Evolutionary conservation across 2,888 invertebrate genomes (phyloP).

Genomic region (Catocala nupta): DNA sequence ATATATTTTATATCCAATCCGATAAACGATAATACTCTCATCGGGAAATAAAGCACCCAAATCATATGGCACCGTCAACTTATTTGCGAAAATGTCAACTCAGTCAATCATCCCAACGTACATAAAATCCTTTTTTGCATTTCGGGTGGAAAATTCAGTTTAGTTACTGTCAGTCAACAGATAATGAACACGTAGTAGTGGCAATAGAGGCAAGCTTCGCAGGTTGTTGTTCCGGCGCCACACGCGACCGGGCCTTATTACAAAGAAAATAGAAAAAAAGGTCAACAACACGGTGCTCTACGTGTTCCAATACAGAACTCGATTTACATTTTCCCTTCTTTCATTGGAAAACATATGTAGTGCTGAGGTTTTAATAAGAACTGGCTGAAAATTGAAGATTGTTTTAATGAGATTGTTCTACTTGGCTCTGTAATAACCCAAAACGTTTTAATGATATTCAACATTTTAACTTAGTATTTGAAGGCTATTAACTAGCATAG

Average conservation of each 20-base stretch:
- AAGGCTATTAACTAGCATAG: no score
- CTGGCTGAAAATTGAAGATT: constrained; percentile 53
- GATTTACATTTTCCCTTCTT: constrained; percentile 63
- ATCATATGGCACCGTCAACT: no score
- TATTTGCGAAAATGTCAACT: no score
- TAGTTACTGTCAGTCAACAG: constrained; percentile 35
- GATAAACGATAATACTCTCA: no score
- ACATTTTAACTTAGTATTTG: no score
- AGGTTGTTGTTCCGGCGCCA: constrained; percentile 57
- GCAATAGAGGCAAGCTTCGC: constrained; percentile 82
- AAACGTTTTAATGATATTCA: constrained; percentile 23
- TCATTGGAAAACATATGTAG: constrained; percentile 54
- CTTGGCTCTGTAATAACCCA: constrained; percentile 53
- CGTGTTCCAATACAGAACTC: constrained; percentile 61
- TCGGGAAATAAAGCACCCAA: no score
- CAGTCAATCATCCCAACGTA: background rate
- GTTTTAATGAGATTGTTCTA: constrained; percentile 57
- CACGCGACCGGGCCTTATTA: constrained; percentile 64
- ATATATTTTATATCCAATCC: no score
- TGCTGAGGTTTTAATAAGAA: constrained; percentile 61
- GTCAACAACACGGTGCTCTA: constrained; percentile 42
- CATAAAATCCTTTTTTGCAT: background rate
- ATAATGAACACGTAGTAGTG: constrained; percentile 31
- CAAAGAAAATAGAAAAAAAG: constrained; percentile 64
- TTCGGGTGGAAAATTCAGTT: constrained; percentile 21